Evolutionary conservation across 2,797 vertebrate species (phyloP), one percentile per base, ranked within the genome.

Genomic region (Lepilemur septentrionalis): DNA sequence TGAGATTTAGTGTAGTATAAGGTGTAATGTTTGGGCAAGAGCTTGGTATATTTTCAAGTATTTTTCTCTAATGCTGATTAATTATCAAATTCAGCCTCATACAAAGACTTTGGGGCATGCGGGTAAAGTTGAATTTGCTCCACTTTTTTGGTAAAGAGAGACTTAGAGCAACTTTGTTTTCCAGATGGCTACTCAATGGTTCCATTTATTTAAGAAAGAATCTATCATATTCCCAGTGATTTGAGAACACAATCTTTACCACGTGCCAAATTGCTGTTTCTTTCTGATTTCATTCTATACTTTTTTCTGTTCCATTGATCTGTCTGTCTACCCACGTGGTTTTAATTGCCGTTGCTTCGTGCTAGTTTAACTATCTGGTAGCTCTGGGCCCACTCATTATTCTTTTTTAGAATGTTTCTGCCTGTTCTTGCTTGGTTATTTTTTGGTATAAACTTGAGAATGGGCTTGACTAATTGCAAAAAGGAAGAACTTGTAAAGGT

Each of bases 401-500:
- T 76, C 9, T 92, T 91, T 91, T 96, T 65, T 30, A 73, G 43
- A 93, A 87, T 76, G 55, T 73, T 23, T 79, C 61, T 85, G 84
- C 55, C 38, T 88, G 22, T 89, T 85, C 86, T 90, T 50, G 9
- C 46, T 52, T 67, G 75, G 46, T 52, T 91, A 28, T 96, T 96
- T 94, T 94, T 82, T 57, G 78, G 5, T 83, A 18, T 69, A 73
- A 95, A 79, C 80, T 95, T 96, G 78, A 89, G 73, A 73, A 89
- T 46, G 48, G 89, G 43, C 79, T 82, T 82, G 78, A 89, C 82
- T 82, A 82, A 76, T 87, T 89, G n/a, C n/a, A 32, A n/a, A 78
- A 89, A 72, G 65, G 65, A 95, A 84, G 52, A 20, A 28, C 5
- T 32, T 50, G 69, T 4, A 82, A 25, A 6, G 32, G 69, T 38